Conservation (phyloP, 1,140 invertebrate species). For the Anastrepha obliqua region DNA sequence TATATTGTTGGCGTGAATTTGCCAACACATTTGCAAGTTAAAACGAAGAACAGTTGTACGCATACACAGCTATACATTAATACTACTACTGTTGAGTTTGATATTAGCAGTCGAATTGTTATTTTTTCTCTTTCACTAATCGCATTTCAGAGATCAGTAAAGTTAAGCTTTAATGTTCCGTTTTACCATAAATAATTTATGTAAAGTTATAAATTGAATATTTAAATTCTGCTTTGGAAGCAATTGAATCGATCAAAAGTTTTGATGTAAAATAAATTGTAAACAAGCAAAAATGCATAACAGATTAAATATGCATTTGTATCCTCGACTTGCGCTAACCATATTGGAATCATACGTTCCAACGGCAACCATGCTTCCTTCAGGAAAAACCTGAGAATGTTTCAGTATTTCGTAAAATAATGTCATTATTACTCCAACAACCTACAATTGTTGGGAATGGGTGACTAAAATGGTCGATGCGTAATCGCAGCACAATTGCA, state of each 20-base stretch:
- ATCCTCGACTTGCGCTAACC: no score
- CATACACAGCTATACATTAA: background rate
- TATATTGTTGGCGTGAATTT: background rate
- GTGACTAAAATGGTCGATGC: no score
- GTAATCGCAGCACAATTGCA: no score
- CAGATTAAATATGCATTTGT: background rate
- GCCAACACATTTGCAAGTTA: background rate
- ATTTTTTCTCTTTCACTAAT: background rate
- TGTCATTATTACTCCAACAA: no score
- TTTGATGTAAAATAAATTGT: background rate
- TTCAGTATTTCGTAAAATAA: no score
- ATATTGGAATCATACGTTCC: no score
- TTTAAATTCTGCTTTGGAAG: background rate
- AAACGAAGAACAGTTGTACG: background rate
- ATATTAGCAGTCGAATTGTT: slow-evolving; percentile 36
- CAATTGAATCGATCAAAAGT: background rate
- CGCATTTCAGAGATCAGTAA: slow-evolving; percentile 14
- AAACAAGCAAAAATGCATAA: background rate
- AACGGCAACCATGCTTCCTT: no score
- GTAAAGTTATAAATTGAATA: background rate
- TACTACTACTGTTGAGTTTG: background rate
- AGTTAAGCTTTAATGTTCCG: background rate
- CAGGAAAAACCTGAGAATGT: no score
- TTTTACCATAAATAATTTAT: background rate
- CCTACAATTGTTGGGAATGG: no score